These are phyloP conservation scores for Pangasius krempfi DNA, from an alignment of 2,797 vertebrate genomes.

Conservation along the genomic window DNA sequence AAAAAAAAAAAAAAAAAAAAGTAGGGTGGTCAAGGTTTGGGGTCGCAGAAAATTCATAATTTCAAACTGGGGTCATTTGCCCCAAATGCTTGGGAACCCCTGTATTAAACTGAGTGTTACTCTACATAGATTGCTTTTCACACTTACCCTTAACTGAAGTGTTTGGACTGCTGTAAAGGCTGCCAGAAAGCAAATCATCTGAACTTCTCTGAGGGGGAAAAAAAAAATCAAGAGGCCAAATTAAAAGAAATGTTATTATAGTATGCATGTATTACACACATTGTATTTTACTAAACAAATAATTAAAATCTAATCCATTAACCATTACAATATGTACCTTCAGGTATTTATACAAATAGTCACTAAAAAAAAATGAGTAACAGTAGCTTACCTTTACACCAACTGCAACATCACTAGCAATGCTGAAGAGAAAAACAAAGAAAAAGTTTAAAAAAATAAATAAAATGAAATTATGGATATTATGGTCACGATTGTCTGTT, in stretches of 20 bases:
- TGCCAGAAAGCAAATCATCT: conserved; percentile 94
- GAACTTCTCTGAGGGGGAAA: conserved; percentile 88
- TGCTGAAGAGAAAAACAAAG: conserved; percentile 68
- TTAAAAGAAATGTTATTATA: background rate
- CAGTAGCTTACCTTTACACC: conserved; percentile 85
- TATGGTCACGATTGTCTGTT: background rate
- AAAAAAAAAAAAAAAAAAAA: background rate
- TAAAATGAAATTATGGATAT: background rate
- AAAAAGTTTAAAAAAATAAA: background rate
- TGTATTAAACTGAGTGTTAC: background rate
- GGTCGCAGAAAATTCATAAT: background rate
- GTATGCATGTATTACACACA: no score
- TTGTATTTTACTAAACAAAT: background rate
- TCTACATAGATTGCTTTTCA: background rate
- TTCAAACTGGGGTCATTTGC: background rate
- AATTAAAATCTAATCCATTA: background rate
- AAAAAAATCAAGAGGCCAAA: background rate
- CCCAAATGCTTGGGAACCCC: background rate
- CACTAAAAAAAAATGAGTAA: background rate
- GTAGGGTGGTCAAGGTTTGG: background rate
- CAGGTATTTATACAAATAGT: background rate
- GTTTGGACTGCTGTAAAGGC: conserved; percentile 93
- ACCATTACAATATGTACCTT: background rate
- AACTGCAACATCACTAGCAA: conserved; percentile 89
- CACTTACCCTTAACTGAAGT: conserved; percentile 85